A percentile compares a stretch with the other conserved stretches of the same genome.
phyloP scores from a whole-genome alignment of 2,113 vertebrate genomes.

The Cephalopterus ornatus region DNA sequence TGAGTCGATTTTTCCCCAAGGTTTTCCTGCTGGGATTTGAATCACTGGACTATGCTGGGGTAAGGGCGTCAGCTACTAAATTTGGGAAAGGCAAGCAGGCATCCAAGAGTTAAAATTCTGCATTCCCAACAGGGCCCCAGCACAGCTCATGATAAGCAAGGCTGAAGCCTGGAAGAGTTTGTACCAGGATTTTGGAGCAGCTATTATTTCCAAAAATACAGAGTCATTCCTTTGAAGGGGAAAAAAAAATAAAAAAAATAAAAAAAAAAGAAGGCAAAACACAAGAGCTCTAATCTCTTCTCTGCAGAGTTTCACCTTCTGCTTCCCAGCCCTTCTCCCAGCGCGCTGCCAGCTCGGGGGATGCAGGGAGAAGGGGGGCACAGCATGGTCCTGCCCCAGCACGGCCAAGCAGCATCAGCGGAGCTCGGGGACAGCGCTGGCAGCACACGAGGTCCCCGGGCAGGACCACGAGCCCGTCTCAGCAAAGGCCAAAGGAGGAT shows the following conservation, averaged over 20 bases:
- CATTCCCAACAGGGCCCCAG: background rate
- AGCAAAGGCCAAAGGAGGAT: rapidly evolving
- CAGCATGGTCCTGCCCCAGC: background rate
- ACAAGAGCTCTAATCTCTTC: conserved; percentile 51
- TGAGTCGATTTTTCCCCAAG: background rate
- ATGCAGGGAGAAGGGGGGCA: background rate
- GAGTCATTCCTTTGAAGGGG: conserved; percentile 42
- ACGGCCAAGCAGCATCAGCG: rapidly evolving
- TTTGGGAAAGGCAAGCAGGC: background rate
- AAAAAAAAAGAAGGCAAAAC: background rate
- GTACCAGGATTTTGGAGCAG: conserved; percentile 51
- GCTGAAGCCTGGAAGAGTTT: conserved; percentile 28
- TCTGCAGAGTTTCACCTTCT: conserved; percentile 54
- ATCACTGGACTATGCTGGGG: background rate
- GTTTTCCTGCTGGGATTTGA: background rate
- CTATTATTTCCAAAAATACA: conserved; percentile 55
- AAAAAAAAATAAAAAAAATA: background rate
- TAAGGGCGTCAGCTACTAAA: background rate
- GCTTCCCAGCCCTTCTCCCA: background rate
- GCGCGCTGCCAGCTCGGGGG: background rate
- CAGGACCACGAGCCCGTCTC: background rate
- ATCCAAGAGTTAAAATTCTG: conserved; percentile 31
- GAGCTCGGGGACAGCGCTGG: background rate
- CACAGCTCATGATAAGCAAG: background rate
- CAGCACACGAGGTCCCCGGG: background rate